Conservation (phyloP, 2,888 invertebrate genomes). For the Mylabris sibirica region DNA sequence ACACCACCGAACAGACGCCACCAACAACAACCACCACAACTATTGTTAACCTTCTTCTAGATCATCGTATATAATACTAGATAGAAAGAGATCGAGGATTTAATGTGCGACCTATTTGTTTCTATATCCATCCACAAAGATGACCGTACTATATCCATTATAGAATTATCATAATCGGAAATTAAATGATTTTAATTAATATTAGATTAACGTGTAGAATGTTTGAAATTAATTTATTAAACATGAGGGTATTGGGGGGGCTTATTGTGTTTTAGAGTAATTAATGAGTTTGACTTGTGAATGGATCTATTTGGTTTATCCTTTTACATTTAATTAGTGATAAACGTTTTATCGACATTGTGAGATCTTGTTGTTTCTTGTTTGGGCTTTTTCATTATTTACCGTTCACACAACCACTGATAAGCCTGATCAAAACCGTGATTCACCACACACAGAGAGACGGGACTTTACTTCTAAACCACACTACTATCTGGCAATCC, state of each 20-base stretch:
- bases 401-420: not conserved
- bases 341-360: not conserved
- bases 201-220: not conserved
- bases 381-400: not conserved
- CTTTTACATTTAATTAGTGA: not conserved
- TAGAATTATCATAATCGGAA: not conserved
- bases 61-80: not conserved
- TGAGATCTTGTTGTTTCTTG: not conserved
- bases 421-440: not conserved
- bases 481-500: not conserved
- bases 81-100: slow-evolving; percentile 15
- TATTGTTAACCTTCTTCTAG: slow-evolving; percentile 30
- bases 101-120: slow-evolving; percentile 37
- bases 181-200: not conserved
- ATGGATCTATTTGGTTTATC: not conserved
- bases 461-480: not conserved
- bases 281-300: not conserved
- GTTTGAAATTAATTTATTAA: not conserved
- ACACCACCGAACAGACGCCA: slow-evolving; percentile 31
- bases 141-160: not conserved
- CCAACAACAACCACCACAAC: slow-evolving; percentile 3
- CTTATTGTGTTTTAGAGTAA: not conserved
- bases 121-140: not conserved
- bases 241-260: not conserved
- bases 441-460: not conserved